These are phyloP conservation scores for Melanitta fusca DNA, from an alignment of 2,797 vertebrate genomes.

Conservation along the genomic window DNA sequence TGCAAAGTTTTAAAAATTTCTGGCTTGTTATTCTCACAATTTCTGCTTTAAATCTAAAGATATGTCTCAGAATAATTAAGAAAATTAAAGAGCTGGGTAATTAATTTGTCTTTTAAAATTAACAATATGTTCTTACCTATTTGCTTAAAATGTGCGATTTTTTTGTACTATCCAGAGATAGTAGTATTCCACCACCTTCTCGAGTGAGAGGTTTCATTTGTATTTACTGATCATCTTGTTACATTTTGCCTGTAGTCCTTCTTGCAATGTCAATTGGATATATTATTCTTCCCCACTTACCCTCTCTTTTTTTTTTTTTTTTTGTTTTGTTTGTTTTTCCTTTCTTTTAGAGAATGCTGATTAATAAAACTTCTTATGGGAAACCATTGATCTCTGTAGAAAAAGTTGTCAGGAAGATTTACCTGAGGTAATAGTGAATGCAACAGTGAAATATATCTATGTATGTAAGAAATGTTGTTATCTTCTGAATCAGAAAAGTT, in stretches of 20 bases:
- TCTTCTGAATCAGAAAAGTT: no score
- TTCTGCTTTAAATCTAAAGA: conserved; percentile 42
- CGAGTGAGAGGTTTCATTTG: conserved; percentile 29
- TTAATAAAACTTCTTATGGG: background rate
- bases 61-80: conserved; percentile 34
- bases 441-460: no score
- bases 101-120: conserved; percentile 63
- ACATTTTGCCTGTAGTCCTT: conserved; percentile 24
- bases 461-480: no score
- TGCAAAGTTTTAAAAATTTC: conserved; percentile 22
- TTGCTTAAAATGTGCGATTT: conserved; percentile 13
- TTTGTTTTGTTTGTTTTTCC: background rate
- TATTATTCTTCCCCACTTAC: background rate
- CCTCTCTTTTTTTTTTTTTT: background rate
- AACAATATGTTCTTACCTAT: conserved; percentile 43
- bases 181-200: background rate
- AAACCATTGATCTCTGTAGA: background rate
- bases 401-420: background rate
- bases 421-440: no score
- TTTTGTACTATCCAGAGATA: background rate
- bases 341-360: background rate
- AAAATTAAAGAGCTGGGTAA: conserved; percentile 40
- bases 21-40: background rate
- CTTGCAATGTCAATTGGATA: background rate
- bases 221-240: conserved; percentile 33